phyloP scores from a whole-genome alignment of 92 coral and sea anemone genomes.

The Paramuricea clavata region DNA sequence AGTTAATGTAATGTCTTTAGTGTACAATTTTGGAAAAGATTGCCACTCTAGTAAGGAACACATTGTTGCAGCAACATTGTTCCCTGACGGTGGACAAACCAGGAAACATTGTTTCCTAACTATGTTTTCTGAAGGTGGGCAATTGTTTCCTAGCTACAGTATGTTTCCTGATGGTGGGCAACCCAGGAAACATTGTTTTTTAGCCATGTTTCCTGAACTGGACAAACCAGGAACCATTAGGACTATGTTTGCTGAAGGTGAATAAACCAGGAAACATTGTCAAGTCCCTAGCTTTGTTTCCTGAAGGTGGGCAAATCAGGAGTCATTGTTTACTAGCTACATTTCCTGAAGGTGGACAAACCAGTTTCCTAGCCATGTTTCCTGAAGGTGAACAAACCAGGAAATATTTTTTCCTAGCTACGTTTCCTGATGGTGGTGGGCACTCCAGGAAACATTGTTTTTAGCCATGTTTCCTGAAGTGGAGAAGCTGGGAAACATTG shows the following conservation, averaged over 20 bases:
- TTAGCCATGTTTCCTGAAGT: too few relatives aligned
- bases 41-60: too few relatives aligned
- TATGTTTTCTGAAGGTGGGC: neutral
- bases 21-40: neutral
- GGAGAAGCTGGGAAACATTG: too few relatives aligned
- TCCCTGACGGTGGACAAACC: neutral
- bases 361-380: too few relatives aligned
- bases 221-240: neutral
- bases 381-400: too few relatives aligned
- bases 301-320: too few relatives aligned
- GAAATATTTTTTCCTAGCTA: too few relatives aligned
- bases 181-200: neutral
- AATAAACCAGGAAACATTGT: neutral
- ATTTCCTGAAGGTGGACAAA: too few relatives aligned
- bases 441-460: neutral
- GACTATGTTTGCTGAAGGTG: neutral
- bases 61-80: neutral
- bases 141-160: neutral
- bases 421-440: too few relatives aligned
- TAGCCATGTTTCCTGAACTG: conserved; percentile 3
- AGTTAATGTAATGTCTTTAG: neutral
- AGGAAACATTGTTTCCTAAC: neutral
- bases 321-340: too few relatives aligned
- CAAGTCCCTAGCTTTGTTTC: too few relatives aligned
- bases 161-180: neutral